Evolutionary conservation across 2,888 invertebrate species (phyloP).

Genomic region (Temnothorax unifasciatus): DNA sequence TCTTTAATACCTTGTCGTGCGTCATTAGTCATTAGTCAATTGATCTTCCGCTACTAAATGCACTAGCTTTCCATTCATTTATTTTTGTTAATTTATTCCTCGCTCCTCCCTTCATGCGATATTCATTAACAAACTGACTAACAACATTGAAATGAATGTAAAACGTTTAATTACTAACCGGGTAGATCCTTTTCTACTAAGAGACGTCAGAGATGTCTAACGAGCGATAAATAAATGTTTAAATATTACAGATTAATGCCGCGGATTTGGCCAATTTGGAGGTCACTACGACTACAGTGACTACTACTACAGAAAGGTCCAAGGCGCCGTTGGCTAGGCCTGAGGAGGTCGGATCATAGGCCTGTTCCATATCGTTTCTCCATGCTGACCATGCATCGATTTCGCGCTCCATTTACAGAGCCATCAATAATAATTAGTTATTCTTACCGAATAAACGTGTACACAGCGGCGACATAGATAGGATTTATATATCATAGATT

Average conservation of each 20-base stretch:
- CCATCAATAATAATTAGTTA: constrained; percentile 65
- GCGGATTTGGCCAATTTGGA: constrained; percentile 84
- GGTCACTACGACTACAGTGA: constrained; percentile 84
- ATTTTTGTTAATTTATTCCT: constrained; percentile 17
- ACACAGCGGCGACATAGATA: constrained; percentile 79
- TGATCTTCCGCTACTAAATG: constrained; percentile 27
- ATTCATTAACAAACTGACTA: constrained; percentile 34
- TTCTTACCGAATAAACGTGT: constrained; percentile 75
- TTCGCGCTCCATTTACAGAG: constrained; percentile 60
- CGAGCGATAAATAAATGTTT: neutral
- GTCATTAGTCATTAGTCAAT: constrained; percentile 58
- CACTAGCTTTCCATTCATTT: constrained; percentile 40
- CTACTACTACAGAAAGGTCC: constrained; percentile 82
- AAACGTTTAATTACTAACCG: constrained; percentile 12
- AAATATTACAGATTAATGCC: constrained; percentile 83
- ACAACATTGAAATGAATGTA: constrained; percentile 17
- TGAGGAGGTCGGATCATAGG: constrained; percentile 84
- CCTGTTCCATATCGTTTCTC: constrained; percentile 61
- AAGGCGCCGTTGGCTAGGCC: constrained; percentile 84
- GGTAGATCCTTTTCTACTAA: neutral
- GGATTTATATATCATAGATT: constrained; percentile 80
- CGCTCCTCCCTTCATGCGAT: constrained; percentile 13
- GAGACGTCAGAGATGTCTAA: neutral
- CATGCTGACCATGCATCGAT: constrained; percentile 58
- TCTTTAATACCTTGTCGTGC: constrained; percentile 61